Conservation (phyloP, 1,140 invertebrate genomes). For the Drepana arcuata region DNA sequence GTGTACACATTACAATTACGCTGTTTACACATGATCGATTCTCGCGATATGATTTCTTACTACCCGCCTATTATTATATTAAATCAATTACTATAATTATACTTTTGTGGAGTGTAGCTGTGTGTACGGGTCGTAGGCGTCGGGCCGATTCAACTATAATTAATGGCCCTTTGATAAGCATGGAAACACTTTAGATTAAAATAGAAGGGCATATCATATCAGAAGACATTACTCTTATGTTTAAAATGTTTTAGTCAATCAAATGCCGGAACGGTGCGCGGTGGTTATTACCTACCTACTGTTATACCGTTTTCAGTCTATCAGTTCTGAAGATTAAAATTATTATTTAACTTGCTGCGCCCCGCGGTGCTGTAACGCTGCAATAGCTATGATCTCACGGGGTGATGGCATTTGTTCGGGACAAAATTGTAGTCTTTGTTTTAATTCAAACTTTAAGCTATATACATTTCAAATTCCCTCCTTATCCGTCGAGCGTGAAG, state of each 20-base stretch:
- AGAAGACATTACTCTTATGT: conserved; percentile 26
- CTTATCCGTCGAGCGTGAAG: no score
- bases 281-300: no score
- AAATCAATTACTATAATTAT: conserved; percentile 66
- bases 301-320: no score
- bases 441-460: no score
- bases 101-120: conserved; percentile 29
- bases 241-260: conserved; percentile 35
- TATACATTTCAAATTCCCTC: no score
- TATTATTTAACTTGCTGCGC: no score
- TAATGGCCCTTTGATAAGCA: conserved; percentile 52
- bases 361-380: no score
- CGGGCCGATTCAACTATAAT: conserved; percentile 41
- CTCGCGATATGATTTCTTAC: conserved; percentile 22
- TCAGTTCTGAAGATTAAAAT: no score
- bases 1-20: conserved; percentile 37
- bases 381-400: no score
- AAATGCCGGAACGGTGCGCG: conserved; percentile 21
- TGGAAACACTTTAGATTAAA: conserved; percentile 62
- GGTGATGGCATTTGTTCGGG: no score
- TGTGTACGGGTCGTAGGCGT: conserved; percentile 32
- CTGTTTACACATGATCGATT: conserved; percentile 39
- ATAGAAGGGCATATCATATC: conserved; percentile 42
- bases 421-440: no score
- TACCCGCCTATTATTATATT: conserved; percentile 54